Conservation (phyloP, 1,140 invertebrate species). For the Aricia agestis region DNA sequence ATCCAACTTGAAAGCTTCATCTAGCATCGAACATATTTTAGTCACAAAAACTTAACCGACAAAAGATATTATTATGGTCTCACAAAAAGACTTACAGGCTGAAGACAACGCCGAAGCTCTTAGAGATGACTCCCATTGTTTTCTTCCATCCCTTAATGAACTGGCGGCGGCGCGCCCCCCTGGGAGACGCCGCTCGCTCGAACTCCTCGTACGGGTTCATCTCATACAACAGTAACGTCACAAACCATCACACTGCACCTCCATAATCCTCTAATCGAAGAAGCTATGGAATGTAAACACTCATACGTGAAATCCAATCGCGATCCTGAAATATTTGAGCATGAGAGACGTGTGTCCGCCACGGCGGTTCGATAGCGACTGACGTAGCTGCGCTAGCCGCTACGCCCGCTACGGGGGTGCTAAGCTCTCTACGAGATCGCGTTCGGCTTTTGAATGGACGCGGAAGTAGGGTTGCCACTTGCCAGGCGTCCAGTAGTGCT, state of each 20-base stretch:
- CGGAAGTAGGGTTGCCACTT: too few relatives aligned
- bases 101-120: slow-evolving; percentile 83
- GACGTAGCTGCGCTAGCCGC: too few relatives aligned
- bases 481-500: too few relatives aligned
- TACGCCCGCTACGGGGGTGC: slow-evolving; percentile 57
- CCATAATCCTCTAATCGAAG: slow-evolving; percentile 28
- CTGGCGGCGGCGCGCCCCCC: slow-evolving; percentile 64
- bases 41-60: too few relatives aligned
- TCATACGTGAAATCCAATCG: slow-evolving; percentile 40
- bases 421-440: slow-evolving; percentile 39
- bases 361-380: slow-evolving; percentile 45
- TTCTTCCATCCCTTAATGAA: slow-evolving; percentile 73
- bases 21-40: too few relatives aligned
- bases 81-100: slow-evolving; percentile 79
- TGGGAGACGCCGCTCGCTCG: slow-evolving; percentile 49
- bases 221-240: slow-evolving; percentile 38
- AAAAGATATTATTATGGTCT: too few relatives aligned
- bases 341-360: slow-evolving; percentile 41
- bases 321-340: slow-evolving; percentile 24
- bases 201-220: slow-evolving; percentile 68
- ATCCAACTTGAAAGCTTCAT: too few relatives aligned
- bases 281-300: slow-evolving; percentile 36
- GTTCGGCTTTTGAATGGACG: slow-evolving; percentile 2
- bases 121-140: slow-evolving; percentile 83
- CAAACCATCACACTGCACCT: slow-evolving; percentile 45